Evolutionary conservation across 1,140 invertebrate genomes (phyloP), one percentile per base, ranked within the genome.

Genomic region (Panulirus ornatus): DNA sequence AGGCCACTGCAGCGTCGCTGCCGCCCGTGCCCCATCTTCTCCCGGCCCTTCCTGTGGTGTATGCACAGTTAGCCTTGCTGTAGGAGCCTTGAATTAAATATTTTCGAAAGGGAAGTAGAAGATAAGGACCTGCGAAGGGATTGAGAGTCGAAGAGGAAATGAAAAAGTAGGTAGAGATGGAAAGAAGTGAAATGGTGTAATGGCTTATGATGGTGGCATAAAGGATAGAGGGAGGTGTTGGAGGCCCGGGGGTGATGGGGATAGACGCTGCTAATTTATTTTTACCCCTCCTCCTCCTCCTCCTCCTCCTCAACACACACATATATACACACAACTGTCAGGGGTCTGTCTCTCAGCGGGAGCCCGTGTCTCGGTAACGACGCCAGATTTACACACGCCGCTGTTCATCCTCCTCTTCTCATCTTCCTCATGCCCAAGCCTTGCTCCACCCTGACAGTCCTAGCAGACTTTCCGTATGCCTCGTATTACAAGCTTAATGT

Each of bases 331-430:
- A 16, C 51, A 58, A 34, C n/a, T 79, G 76, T 51, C 76, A 30
- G 44, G 76, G 76, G 51, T 51, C 27, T 30, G 40, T 19, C 40
- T 42, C 82, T n/a, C 83, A 66, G 51, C 34, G 83, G 83, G 83
- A 27, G 38, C 66, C 42, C 66, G 36, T 84, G 83, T 84, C 83
- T 73, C 36, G 47, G 83, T 75, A 84, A 84, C 83, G 83, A 84
- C 42, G 40, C 70, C 66, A 84, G 70, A 84, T 84, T 84, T 84
- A 84, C 83, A 84, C 83, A 58, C 66, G 30, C 22, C 30, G 8
- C 40, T 38, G 1, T 42, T 19, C 58, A 27, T 51, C 42, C 42
- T 9, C 66, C 38, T 38, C 0, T 44, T 8, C 63, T 34, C 36
- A 8, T 34, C 63, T 36, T 30, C 70, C 63, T 30, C 16, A 36